Evolutionary conservation across 2,113 vertebrate genomes (phyloP).

Genomic region (Rhipidura dahli): DNA sequence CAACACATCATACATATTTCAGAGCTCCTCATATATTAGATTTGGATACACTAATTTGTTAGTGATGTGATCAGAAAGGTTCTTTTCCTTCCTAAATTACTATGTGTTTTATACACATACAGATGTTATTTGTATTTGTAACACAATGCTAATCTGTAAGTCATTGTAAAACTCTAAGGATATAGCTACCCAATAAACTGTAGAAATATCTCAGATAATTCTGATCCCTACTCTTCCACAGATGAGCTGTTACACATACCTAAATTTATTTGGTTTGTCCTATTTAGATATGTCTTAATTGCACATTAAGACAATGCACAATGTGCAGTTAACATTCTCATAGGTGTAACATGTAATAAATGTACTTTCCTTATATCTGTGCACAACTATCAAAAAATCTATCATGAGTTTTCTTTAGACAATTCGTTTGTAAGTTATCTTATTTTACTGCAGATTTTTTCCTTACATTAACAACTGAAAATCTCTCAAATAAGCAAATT

Average conservation of each 20-base stretch:
- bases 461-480: not conserved
- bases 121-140: not conserved
- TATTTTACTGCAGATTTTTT: not conserved
- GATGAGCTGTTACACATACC: not conserved
- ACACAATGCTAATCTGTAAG: not conserved
- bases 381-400: not conserved
- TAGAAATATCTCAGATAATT: not conserved
- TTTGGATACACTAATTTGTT: not conserved
- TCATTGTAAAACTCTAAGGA: not conserved
- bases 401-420: not conserved
- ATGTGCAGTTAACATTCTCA: not conserved
- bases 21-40: not conserved
- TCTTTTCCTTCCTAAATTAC: not conserved
- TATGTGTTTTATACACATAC: not conserved
- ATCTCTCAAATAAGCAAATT: not conserved
- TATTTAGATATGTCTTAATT: not conserved
- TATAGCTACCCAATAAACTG: not conserved
- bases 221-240: not conserved
- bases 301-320: not conserved
- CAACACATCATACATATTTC: not conserved
- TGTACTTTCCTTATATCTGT: not conserved
- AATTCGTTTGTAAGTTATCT: rapidly evolving
- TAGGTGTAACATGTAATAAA: not conserved
- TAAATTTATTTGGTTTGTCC: not conserved
- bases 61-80: not conserved